Evolutionary conservation across 2,113 vertebrate genomes (phyloP), one percentile per base, ranked within the genome.

Genomic region (Callocephalon fimbriatum): DNA sequence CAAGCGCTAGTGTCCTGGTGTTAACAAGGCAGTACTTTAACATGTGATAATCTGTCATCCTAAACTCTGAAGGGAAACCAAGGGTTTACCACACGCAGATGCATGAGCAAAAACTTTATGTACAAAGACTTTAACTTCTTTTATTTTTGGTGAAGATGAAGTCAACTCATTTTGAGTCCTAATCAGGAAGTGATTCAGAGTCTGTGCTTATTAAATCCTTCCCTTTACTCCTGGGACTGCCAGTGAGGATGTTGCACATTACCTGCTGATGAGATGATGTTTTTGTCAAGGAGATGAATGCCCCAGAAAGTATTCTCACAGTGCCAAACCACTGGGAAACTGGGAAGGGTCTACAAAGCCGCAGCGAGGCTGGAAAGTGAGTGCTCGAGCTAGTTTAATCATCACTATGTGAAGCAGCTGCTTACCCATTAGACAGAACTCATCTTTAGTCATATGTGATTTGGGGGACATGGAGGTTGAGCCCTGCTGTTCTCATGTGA

Each of bases 161-260:
- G 62, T 90, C 87, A 91, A 91, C 77, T 87, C 72, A 88, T 92
- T 94, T 88, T 88, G 78, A 96, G 87, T 91, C 54, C 59, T 91
- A 90, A 95, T 95, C 96, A 97, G 95, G 95, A 96, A 96, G 67
- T 74, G 63, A 94, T 96, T 97, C 90, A 86, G 74, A 66, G 47
- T 47, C 38, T 92, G 45, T 93, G 63, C 92, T 96, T 90, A 92
- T 97, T 95, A 96, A 95, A 92, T 90, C 90, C 63, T 96, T 96
- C 86, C 51, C 75, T 79, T 92, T 32, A 10, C 95, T 95, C 93
- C 81, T 92, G 92, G 74, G 93, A 88, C 75, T 96, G 85, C 45
- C 72, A 77, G 68, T 6, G 12, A 96, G 93, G 95, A 96, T 95
- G 95, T 96, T 31, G 5, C 85, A 95, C 79, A 44, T 94, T 94